phyloP scores from a whole-genome alignment of 2,888 invertebrate species.

The Taenaris catops region DNA sequence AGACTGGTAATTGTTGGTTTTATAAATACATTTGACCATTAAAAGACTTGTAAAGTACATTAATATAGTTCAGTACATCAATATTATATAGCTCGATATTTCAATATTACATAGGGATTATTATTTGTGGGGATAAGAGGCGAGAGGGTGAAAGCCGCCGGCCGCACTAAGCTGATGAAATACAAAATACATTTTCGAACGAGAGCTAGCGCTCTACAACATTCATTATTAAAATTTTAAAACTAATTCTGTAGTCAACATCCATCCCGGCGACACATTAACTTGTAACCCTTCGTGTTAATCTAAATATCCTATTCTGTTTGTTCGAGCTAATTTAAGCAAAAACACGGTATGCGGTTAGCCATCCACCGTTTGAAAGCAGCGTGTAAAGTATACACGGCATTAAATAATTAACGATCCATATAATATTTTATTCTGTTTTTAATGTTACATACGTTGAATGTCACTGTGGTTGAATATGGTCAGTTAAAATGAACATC shows the following conservation, averaged over 20 bases:
- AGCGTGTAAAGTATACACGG: conserved; percentile 38
- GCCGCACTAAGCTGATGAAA: conserved; percentile 10
- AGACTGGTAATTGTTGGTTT: no score
- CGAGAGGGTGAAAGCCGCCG: conserved; percentile 9
- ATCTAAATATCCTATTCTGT: conserved; percentile 70
- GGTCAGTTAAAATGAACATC: not conserved
- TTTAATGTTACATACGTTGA: conserved; percentile 69
- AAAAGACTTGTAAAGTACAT: no score
- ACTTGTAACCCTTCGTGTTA: conserved; percentile 41
- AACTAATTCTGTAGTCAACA: conserved; percentile 46
- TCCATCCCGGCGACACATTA: conserved; percentile 32
- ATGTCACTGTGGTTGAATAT: not conserved
- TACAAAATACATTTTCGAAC: conserved; percentile 12
- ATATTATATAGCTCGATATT: conserved; percentile 7
- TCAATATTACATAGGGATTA: conserved; percentile 12
- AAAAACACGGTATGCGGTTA: conserved; percentile 62
- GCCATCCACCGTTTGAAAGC: conserved; percentile 24
- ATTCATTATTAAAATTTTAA: conserved; percentile 27
- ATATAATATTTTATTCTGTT: conserved; percentile 70
- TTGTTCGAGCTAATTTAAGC: conserved; percentile 51
- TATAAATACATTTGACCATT: no score
- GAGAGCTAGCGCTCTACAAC: conserved; percentile 3
- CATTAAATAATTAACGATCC: conserved; percentile 68
- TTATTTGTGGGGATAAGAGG: conserved; percentile 8
- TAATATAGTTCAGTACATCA: no score